Evolutionary conservation across 1,140 invertebrate species (phyloP), one percentile per base, ranked within the genome.

Genomic region (Philaenus spumarius): DNA sequence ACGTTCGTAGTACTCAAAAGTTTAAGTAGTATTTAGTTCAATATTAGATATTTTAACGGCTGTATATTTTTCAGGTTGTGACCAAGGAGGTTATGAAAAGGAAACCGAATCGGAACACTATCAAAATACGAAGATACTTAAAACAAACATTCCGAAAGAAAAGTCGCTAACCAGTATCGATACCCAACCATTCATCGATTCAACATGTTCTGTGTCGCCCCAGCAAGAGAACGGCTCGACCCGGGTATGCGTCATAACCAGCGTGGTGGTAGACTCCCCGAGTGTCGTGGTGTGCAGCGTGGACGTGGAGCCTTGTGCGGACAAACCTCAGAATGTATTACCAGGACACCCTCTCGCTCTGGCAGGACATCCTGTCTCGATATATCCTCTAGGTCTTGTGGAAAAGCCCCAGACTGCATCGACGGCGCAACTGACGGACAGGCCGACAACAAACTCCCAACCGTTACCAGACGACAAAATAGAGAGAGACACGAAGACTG

Each of bases 261-360:
- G 66, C 4, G 55, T 67, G 5, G 19, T 50, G 1, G 48, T 59
- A 6, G 55, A 52, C 20, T 19, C 65, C 1, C 66, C 69, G 4
- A 66, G 68, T 2, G 63, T 69, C n/a, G 63, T 71, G 6, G 45
- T 69, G 14, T 71, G 69, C 52, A 69, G 66, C 45, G 69, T 69
- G 1, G 69, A 71, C 42, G 67, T 70, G 5, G 69, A 70, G 48
- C 67, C 68, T 0, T 66, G 55, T 17, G 40, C 52, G n/a, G 22
- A 39, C 17, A 23, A 19, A 34, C 23, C 19, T 0, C 39, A 53
- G 47, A 14, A 26, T 15, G 42, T 48, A 20, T 22, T 23, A 5
- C 15, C 37, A n/a, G 24, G 43, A 30, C 23, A 46, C 17, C 19
- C 22, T 14, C 1, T 51, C 2, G 30, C 23, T 14, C 17, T 26